phyloP scores from a whole-genome alignment of 2,797 vertebrate genomes.

The Serranus cabrilla region DNA sequence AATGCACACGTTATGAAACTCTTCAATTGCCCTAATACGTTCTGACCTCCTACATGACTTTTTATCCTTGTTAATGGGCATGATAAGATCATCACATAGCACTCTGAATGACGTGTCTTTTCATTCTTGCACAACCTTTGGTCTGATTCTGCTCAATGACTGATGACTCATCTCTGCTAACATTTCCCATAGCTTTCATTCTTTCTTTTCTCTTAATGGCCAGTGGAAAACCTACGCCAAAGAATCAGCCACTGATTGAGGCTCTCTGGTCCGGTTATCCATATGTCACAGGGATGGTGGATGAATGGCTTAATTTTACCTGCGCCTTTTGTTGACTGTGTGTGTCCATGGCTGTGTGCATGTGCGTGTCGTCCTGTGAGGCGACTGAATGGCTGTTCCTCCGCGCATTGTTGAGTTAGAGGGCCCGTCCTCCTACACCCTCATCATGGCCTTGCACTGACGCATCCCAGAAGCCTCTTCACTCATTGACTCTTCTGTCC shows the following conservation, averaged over 20 bases:
- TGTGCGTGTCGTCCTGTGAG: conserved; percentile 49
- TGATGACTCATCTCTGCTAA: conserved; percentile 42
- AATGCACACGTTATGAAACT: conserved; percentile 4
- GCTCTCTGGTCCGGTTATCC: conserved; percentile 45
- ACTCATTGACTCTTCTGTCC: conserved; percentile 87
- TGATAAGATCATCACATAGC: conserved; percentile 7
- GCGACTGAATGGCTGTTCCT: conserved; percentile 72
- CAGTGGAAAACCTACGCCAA: conserved; percentile 32
- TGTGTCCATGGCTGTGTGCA: conserved; percentile 41
- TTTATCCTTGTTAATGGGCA: background rate
- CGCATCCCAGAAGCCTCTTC: conserved; percentile 87
- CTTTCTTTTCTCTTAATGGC: conserved; percentile 21
- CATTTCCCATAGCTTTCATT: conserved; percentile 43
- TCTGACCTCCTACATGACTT: conserved; percentile 9
- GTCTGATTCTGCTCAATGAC: conserved; percentile 16
- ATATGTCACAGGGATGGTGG: conserved; percentile 40
- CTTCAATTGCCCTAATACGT: background rate
- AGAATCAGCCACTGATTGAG: conserved; percentile 43
- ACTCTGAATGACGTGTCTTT: background rate
- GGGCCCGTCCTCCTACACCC: conserved; percentile 82
- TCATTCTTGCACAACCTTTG: background rate
- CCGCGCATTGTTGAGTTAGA: conserved; percentile 74
- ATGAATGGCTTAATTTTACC: conserved; percentile 70
- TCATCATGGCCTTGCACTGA: conserved; percentile 79
- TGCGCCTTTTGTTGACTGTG: conserved; percentile 71